Evolutionary conservation across 64 coral and sea anemone species (phyloP).

Genomic region (Dendronephthya gigantea): DNA sequence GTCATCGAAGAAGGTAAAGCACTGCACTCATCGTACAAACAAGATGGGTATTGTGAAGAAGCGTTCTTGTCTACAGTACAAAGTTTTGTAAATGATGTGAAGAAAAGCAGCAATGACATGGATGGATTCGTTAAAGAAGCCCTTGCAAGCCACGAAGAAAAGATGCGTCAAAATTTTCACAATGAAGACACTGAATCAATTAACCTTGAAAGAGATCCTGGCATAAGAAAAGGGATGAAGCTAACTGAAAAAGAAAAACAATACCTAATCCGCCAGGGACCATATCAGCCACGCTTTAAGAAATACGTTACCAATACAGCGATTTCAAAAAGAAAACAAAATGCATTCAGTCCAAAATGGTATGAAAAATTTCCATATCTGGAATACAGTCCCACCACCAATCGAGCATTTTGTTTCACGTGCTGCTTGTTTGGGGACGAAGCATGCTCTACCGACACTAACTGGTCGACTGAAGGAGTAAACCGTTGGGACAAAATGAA

Average conservation of each 20-base stretch:
- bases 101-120: neutral
- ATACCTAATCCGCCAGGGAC: neutral
- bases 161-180: neutral
- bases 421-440: neutral
- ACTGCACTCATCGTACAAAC: neutral
- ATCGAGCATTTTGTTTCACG: neutral
- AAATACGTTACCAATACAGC: neutral
- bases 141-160: neutral
- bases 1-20: neutral
- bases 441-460: neutral
- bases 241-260: neutral
- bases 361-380: neutral
- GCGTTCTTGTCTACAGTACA: neutral
- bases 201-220: neutral
- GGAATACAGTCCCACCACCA: neutral
- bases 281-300: neutral
- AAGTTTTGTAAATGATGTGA: neutral
- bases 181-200: neutral
- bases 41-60: neutral
- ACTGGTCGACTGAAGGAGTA: neutral
- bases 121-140: neutral
- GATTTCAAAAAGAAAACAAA: neutral
- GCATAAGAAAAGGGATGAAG: neutral
- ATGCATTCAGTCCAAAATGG: neutral
- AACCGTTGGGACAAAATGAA: constrained; percentile 1